Conservation (phyloP, 2,888 invertebrate genomes). For the Leptinotarsa tumamoca region DNA sequence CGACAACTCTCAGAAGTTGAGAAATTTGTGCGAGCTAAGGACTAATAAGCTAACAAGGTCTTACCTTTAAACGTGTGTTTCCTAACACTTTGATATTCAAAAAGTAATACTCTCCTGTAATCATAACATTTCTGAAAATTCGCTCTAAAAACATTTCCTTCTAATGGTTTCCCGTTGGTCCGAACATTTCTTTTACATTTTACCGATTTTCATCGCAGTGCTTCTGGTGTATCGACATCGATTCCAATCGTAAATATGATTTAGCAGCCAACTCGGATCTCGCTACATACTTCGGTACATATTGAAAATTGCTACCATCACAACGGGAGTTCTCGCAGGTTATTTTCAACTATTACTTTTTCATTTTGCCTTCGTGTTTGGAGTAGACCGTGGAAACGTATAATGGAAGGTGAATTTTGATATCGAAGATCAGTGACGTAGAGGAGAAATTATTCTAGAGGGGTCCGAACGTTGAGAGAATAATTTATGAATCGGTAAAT, state of each 20-base stretch:
- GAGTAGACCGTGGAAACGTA: neutral
- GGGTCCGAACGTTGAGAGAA: neutral
- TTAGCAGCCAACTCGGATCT: conserved; percentile 60
- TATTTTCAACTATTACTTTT: conserved; percentile 18
- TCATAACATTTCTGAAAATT: neutral
- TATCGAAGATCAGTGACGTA: neutral
- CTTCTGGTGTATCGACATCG: conserved; percentile 37
- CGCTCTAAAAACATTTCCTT: neutral
- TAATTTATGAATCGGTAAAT: neutral
- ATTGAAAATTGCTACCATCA: conserved; percentile 56
- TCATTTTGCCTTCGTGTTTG: conserved; percentile 12
- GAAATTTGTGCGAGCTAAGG: too few species aligned
- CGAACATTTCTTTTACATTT: too few species aligned
- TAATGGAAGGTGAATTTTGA: neutral
- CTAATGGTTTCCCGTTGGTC: too few species aligned
- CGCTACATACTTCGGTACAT: conserved; percentile 58
- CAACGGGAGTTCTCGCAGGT: conserved; percentile 39
- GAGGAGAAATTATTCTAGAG: neutral
- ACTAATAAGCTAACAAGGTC: too few species aligned
- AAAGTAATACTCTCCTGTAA: too few species aligned
- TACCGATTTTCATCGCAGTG: neutral
- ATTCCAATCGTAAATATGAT: conserved; percentile 57
- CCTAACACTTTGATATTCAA: too few species aligned
- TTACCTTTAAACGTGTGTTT: too few species aligned
- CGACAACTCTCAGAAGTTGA: too few species aligned